Evolutionary conservation across 2,888 invertebrate genomes (phyloP).

Genomic region (Andrena praecox): DNA sequence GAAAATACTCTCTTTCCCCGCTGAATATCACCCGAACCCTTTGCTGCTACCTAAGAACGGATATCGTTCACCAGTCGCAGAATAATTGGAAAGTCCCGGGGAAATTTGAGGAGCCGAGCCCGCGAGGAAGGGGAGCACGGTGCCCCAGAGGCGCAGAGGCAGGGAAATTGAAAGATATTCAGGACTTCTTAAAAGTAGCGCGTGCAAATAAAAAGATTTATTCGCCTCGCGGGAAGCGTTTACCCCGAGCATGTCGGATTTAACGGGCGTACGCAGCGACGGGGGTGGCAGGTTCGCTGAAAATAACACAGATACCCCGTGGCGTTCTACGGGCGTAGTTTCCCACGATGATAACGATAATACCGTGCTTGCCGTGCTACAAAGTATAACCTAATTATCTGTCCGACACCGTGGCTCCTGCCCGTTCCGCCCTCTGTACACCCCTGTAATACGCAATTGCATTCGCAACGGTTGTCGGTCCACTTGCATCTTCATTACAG

Average conservation of each 20-base stretch:
- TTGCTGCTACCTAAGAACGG: not conserved
- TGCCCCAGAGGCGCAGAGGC: not conserved
- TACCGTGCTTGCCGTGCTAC: conserved; percentile 62
- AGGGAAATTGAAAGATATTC: conserved; percentile 26
- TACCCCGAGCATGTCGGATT: conserved; percentile 10
- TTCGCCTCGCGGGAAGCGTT: conserved; percentile 28
- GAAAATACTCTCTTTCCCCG: not conserved
- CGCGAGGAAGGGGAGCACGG: not conserved
- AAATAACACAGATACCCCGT: conserved; percentile 66
- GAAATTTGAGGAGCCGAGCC: not conserved
- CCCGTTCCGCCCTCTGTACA: conserved; percentile 49
- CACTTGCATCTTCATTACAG: conserved; percentile 73
- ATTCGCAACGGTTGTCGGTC: conserved; percentile 56
- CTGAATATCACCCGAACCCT: not conserved
- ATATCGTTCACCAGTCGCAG: not conserved
- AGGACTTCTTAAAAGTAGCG: conserved; percentile 26
- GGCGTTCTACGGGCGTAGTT: conserved; percentile 59
- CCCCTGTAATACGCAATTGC: conserved; percentile 72
- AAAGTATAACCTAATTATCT: conserved; percentile 78
- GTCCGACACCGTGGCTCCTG: conserved; percentile 65
- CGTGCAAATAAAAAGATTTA: conserved; percentile 37
- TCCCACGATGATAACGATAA: conserved; percentile 72
- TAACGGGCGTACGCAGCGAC: conserved; percentile 6
- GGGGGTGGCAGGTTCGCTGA: conserved; percentile 38
- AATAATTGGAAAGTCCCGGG: not conserved